These are phyloP conservation scores for Diadumene lineata DNA, from an alignment of 92 coral and sea anemone genomes.

Conservation along the genomic window DNA sequence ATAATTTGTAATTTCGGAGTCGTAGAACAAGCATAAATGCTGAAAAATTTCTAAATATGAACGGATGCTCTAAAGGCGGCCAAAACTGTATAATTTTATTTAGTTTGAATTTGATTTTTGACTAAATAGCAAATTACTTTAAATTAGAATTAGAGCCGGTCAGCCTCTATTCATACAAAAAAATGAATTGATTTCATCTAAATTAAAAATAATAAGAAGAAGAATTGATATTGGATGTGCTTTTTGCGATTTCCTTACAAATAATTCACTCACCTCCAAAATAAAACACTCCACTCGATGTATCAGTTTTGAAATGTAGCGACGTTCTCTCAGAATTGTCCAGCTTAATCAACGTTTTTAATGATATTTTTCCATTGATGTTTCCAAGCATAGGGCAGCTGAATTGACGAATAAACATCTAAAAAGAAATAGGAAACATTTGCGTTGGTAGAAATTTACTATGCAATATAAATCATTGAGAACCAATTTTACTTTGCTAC, in stretches of 20 bases:
- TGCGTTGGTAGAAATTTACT: background rate
- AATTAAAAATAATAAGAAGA: no score
- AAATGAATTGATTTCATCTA: no score
- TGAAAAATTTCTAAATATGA: background rate
- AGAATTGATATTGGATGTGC: background rate
- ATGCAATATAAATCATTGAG: no score
- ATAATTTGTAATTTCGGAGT: background rate
- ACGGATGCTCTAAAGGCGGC: no score
- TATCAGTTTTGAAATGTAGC: slow-evolving; percentile 10
- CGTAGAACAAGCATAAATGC: background rate
- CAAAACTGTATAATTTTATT: no score
- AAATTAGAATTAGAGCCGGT: no score
- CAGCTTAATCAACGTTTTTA: slow-evolving; percentile 11
- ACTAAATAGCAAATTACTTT: no score
- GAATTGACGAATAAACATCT: slow-evolving; percentile 23
- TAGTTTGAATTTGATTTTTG: no score
- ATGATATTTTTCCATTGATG: slow-evolving; percentile 9
- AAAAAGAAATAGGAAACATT: background rate
- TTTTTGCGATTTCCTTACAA: background rate
- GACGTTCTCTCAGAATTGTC: slow-evolving; percentile 6
- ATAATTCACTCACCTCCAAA: slow-evolving; percentile 26
- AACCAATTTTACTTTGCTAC: no score
- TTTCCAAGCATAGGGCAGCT: slow-evolving; percentile 19
- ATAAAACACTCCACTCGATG: slow-evolving; percentile 5
- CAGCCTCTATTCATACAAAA: no score